A percentile compares a stretch with the other conserved stretches of the same genome.
These are phyloP conservation scores for Schizaphis graminum DNA, from an alignment of 2,888 invertebrate species.

Conservation along the genomic window DNA sequence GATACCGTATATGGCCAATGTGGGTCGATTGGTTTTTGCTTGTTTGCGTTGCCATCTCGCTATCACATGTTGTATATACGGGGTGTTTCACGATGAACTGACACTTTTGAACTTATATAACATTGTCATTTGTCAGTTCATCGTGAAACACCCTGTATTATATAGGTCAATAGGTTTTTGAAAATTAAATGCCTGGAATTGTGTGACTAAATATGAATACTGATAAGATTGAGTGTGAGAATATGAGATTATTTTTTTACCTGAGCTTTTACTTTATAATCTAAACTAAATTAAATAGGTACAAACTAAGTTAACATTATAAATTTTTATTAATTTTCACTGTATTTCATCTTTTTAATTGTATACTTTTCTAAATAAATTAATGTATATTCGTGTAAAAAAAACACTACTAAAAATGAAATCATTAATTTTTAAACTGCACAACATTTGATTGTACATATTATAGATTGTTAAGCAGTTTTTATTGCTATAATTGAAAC, in stretches of 20 bases:
- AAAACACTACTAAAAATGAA: background rate
- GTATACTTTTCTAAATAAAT: background rate
- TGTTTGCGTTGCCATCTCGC: constrained; percentile 25
- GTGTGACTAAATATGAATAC: background rate
- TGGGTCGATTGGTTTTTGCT: constrained; percentile 55
- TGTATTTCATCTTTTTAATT: background rate
- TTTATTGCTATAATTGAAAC: background rate
- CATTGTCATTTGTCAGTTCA: too few species aligned
- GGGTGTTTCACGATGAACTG: too few species aligned
- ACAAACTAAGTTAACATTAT: background rate
- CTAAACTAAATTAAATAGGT: background rate
- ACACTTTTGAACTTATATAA: too few species aligned
- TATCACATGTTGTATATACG: background rate
- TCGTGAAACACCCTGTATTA: too few species aligned
- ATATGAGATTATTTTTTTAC: background rate
- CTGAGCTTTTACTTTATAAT: background rate
- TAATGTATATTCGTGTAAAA: background rate
- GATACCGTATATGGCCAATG: constrained; percentile 61
- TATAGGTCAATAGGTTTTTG: constrained; percentile 47
- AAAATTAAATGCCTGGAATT: background rate
- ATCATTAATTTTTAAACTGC: background rate
- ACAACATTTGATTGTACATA: background rate
- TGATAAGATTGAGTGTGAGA: background rate
- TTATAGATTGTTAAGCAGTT: background rate
- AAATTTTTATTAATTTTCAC: background rate